A percentile compares a stretch with the other conserved stretches of the same genome.
phyloP scores from a whole-genome alignment of 2,888 invertebrate genomes.

The Mesochorus sp. region DNA sequence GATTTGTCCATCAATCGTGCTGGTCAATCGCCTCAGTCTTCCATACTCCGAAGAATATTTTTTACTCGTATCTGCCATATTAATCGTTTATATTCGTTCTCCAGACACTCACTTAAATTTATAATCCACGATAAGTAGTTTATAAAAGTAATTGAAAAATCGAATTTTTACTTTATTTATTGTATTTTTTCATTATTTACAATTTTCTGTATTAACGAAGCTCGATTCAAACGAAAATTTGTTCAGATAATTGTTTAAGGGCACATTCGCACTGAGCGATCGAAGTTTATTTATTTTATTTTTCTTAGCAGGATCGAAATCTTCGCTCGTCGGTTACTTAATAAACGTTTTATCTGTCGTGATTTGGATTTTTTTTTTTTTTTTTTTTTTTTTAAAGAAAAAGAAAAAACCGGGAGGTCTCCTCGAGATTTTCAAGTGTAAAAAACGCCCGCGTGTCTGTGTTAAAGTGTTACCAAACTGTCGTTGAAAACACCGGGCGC shows the following conservation, averaged over 20 bases:
- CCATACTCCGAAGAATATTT: slow-evolving; percentile 88
- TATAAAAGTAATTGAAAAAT: too few species aligned
- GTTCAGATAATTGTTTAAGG: not conserved
- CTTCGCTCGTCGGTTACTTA: not conserved
- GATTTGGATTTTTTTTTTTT: not conserved
- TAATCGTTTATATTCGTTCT: not conserved
- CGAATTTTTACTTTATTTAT: not conserved
- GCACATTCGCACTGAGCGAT: not conserved
- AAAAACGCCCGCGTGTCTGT: slow-evolving; percentile 14
- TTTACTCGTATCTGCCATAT: slow-evolving; percentile 78
- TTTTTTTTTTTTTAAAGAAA: not conserved
- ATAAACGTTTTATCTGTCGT: not conserved
- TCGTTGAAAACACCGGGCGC: slow-evolving; percentile 24
- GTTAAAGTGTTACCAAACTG: slow-evolving; percentile 1
- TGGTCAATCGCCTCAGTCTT: slow-evolving; percentile 87
- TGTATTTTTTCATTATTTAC: not conserved
- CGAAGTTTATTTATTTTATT: not conserved
- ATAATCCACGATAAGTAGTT: too few species aligned
- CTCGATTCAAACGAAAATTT: not conserved
- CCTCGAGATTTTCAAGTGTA: not conserved
- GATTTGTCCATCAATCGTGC: slow-evolving; percentile 85
- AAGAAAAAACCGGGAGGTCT: too few species aligned
- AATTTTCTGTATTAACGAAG: not conserved
- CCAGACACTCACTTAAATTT: slow-evolving; percentile 2
- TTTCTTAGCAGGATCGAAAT: not conserved